A percentile compares a stretch with the other conserved stretches of the same genome.
Conservation (phyloP, 2,113 vertebrate species). For the Tamias sibiricus region DNA sequence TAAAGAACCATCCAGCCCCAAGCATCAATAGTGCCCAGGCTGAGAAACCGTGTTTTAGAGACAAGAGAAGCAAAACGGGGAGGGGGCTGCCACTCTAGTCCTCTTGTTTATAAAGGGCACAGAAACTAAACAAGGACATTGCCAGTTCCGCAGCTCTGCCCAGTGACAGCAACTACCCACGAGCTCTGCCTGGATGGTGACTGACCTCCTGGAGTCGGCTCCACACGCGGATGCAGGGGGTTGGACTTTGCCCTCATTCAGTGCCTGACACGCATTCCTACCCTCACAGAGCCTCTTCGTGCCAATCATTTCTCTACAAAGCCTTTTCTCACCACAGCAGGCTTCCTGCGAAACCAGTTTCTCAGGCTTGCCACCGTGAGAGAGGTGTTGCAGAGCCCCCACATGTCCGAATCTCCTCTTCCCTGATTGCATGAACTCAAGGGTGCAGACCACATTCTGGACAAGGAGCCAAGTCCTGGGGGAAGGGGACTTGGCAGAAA, state of each 20-base stretch:
- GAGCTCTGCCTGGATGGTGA: neutral
- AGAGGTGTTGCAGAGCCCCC: neutral
- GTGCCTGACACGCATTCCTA: neutral
- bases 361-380: neutral
- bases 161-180: neutral
- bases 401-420: neutral
- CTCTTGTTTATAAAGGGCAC: slow-evolving; percentile 19
- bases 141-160: neutral
- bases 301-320: neutral
- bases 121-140: neutral
- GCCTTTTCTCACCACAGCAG: neutral
- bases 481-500: neutral
- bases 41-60: neutral
- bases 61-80: neutral
- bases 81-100: neutral
- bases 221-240: neutral
- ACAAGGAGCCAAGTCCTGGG: neutral
- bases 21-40: neutral
- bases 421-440: neutral
- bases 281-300: neutral
- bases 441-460: neutral
- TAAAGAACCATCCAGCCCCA: neutral
- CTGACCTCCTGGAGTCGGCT: neutral
- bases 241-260: neutral
- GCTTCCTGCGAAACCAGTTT: slow-evolving; percentile 66